These are phyloP conservation scores for Pachypsylla venusta DNA, from an alignment of 1,140 invertebrate genomes.

Conservation along the genomic window DNA sequence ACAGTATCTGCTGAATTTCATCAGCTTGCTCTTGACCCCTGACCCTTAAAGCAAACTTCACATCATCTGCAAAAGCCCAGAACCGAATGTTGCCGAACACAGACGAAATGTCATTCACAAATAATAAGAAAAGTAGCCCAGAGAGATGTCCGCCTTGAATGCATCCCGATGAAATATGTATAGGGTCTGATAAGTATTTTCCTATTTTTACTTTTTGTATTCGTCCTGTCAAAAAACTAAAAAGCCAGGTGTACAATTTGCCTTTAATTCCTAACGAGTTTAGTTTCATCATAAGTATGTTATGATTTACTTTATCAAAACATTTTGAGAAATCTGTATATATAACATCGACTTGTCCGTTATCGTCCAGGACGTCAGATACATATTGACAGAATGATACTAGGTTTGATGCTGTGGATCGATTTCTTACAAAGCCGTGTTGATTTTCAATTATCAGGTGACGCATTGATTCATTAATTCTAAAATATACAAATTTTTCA, in stretches of 20 bases:
- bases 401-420: conserved; percentile 14
- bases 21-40: too few relatives aligned
- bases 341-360: conserved; percentile 9
- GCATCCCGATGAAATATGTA: too few relatives aligned
- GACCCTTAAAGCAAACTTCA: too few relatives aligned
- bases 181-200: too few relatives aligned
- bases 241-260: too few relatives aligned
- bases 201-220: too few relatives aligned
- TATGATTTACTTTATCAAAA: conserved; percentile 2
- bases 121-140: neutral
- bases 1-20: too few relatives aligned
- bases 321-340: conserved; percentile 4
- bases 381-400: conserved; percentile 4
- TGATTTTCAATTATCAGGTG: conserved; percentile 7
- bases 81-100: too few relatives aligned
- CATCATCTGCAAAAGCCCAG: too few relatives aligned
- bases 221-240: too few relatives aligned
- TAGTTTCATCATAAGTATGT: too few relatives aligned
- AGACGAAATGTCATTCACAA: conserved; percentile 13
- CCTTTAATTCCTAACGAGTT: too few relatives aligned
- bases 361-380: neutral
- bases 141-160: conserved; percentile 7
- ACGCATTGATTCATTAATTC: neutral
- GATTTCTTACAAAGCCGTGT: neutral
- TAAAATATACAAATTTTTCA: neutral